These are phyloP conservation scores for Chondrilla cf. caribensis DNA, from an alignment of 37 sponge, comb jelly and placozoan genomes.

Conservation along the genomic window DNA sequence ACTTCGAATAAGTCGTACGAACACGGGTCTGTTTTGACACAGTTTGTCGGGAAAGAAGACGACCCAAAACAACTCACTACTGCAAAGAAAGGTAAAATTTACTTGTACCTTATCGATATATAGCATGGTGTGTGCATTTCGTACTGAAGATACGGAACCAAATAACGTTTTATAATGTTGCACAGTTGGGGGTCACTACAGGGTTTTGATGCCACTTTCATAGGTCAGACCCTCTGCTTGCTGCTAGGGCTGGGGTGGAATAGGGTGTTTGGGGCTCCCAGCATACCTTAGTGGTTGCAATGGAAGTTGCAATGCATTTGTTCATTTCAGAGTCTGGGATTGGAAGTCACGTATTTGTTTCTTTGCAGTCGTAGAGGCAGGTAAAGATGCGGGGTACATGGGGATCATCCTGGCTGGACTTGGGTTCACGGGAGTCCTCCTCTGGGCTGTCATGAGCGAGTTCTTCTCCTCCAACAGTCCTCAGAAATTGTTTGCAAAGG, in stretches of 20 bases:
- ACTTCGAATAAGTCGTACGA: not conserved
- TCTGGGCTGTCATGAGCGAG: constrained; percentile 70
- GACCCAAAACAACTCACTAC: constrained; percentile 12
- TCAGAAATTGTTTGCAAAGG: constrained; percentile 49
- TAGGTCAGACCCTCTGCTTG: no score
- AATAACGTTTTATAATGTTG: no score
- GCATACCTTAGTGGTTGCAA: no score
- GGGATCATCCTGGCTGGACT: constrained; percentile 62
- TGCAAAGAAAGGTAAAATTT: not conserved
- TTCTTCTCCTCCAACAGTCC: constrained; percentile 65
- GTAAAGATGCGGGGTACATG: constrained; percentile 64
- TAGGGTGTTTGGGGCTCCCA: no score
- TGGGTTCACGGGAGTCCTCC: constrained; percentile 59
- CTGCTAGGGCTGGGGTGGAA: no score
- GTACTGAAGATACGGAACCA: no score
- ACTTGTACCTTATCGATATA: no score
- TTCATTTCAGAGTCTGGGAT: not conserved
- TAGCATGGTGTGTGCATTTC: no score
- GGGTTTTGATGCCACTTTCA: no score
- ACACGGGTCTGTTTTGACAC: constrained; percentile 13
- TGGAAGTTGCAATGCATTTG: not conserved
- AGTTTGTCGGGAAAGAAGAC: constrained; percentile 8
- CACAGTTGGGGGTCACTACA: no score
- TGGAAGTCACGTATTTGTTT: not conserved
- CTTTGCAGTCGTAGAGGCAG: constrained; percentile 66